phyloP scores from a whole-genome alignment of 2,888 invertebrate genomes.

The Phorcus lineatus region DNA sequence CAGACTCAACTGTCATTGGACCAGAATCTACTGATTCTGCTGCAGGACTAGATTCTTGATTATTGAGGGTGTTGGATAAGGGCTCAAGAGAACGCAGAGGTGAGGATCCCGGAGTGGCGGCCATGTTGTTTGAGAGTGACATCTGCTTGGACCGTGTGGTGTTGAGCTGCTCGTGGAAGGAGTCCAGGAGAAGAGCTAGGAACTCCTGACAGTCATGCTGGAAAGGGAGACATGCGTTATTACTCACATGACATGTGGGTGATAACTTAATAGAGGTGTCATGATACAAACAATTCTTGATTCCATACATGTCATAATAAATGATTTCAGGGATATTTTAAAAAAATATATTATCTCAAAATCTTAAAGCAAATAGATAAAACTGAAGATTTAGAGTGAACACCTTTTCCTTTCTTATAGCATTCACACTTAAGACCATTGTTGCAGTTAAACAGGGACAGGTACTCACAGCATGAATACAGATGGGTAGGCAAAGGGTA shows the following conservation, averaged over 20 bases:
- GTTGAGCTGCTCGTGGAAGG: slow-evolving; percentile 80
- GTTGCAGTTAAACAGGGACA: no score
- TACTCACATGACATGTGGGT: not conserved
- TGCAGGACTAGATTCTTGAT: slow-evolving; percentile 10
- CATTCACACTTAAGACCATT: no score
- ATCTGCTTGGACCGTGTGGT: slow-evolving; percentile 29
- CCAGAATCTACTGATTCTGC: slow-evolving; percentile 3
- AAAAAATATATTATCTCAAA: no score
- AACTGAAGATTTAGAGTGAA: no score
- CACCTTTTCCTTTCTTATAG: no score
- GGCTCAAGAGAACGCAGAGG: not conserved
- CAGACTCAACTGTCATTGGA: not conserved
- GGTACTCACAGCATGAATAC: no score
- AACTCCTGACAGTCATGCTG: slow-evolving; percentile 84
- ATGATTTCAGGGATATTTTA: no score
- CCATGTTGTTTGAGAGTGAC: not conserved
- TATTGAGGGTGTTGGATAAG: slow-evolving; percentile 22
- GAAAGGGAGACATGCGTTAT: slow-evolving; percentile 35
- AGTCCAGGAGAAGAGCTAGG: slow-evolving; percentile 80
- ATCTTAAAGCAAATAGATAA: no score
- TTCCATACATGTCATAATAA: no score
- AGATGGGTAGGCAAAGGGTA: no score
- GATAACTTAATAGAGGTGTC: no score
- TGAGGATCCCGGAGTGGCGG: not conserved
- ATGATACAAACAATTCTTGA: no score